Percentiles rank a stretch among this genome's conserved stretches.
phyloP scores from a whole-genome alignment of 2,797 vertebrate species.

The Microctenopoma stevenorrisi region DNA sequence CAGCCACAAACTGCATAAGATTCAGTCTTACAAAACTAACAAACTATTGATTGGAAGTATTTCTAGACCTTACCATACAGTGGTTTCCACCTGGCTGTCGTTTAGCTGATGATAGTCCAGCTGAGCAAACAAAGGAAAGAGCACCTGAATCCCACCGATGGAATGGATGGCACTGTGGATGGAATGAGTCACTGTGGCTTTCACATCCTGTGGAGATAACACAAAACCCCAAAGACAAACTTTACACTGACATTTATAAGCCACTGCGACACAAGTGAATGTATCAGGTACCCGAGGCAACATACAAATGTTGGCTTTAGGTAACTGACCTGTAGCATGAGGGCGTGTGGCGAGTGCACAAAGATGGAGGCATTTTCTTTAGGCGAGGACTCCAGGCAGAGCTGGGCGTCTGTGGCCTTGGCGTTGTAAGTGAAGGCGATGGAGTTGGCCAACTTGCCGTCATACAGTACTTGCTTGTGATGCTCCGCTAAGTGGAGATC shows the following conservation, averaged over 20 bases:
- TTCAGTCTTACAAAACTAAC: not conserved
- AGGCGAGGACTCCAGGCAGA: constrained; percentile 96
- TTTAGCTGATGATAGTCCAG: constrained; percentile 91
- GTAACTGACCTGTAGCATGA: constrained; percentile 94
- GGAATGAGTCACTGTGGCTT: constrained; percentile 95
- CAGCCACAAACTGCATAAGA: not conserved
- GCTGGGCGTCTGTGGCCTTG: constrained; percentile 95
- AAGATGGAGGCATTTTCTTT: constrained; percentile 96
- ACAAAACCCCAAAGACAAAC: constrained; percentile 11
- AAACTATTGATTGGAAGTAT: not conserved
- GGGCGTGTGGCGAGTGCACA: constrained; percentile 96
- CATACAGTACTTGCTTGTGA: constrained; percentile 93
- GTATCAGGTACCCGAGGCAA: not conserved
- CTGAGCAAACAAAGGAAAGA: constrained; percentile 96
- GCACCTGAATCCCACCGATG: constrained; percentile 95
- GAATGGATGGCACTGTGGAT: constrained; percentile 97
- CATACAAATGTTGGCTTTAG: not conserved
- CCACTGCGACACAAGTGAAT: not conserved
- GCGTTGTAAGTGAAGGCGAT: constrained; percentile 96
- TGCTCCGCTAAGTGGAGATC: constrained; percentile 94
- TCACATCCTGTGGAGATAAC: constrained; percentile 88
- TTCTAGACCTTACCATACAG: constrained; percentile 87
- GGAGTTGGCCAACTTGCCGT: constrained; percentile 90
- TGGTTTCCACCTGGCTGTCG: constrained; percentile 88
- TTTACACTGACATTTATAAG: constrained; percentile 4